These are phyloP conservation scores for Tetropium fuscum DNA, from an alignment of 2,888 invertebrate genomes.

Conservation along the genomic window DNA sequence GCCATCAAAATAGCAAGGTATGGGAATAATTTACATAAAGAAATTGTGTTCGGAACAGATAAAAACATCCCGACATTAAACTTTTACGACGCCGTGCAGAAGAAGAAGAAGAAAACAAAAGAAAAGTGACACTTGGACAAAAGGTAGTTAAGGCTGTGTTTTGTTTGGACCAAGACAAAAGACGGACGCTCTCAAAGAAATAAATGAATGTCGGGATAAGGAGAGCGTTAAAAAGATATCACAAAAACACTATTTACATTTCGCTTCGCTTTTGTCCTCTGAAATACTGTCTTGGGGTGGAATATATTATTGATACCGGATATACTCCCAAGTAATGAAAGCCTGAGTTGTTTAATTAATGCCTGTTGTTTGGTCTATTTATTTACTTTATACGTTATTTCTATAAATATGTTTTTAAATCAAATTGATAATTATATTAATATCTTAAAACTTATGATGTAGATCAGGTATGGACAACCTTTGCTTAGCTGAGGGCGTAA, in stretches of 20 bases:
- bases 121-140: conserved; percentile 67
- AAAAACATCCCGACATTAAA: conserved; percentile 60
- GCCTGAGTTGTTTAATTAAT: conserved; percentile 7
- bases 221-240: conserved; percentile 66
- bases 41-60: conserved; percentile 50
- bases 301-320: conserved; percentile 49
- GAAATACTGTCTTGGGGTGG: conserved; percentile 50
- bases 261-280: conserved; percentile 62
- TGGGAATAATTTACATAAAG: conserved; percentile 45
- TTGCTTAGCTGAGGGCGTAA: no score
- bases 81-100: conserved; percentile 58
- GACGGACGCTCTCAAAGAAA: conserved; percentile 65
- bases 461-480: no score
- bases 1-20: conserved; percentile 26
- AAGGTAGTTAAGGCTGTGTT: conserved; percentile 67
- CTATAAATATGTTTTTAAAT: no score
- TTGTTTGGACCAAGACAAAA: conserved; percentile 64
- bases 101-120: conserved; percentile 61
- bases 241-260: conserved; percentile 67
- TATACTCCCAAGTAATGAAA: conserved; percentile 21
- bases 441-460: no score
- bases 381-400: neutral
- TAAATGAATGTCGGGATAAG: conserved; percentile 65
- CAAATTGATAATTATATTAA: no score
- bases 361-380: neutral